Evolutionary conservation across 1,140 invertebrate species (phyloP).

Genomic region (Oscheius sp.): DNA sequence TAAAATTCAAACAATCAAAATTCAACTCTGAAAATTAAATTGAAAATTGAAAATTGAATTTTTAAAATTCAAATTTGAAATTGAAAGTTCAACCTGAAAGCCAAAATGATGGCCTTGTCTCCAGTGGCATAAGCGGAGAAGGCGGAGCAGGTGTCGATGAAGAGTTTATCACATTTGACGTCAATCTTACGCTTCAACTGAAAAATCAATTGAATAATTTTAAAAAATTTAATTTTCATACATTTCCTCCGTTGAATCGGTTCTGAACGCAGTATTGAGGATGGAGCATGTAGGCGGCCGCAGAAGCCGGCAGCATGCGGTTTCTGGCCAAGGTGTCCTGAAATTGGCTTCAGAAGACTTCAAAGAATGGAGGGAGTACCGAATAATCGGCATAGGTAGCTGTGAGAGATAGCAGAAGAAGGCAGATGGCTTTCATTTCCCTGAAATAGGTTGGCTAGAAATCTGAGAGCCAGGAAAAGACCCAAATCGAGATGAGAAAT

Average conservation of each 20-base stretch:
- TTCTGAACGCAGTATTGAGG: slow-evolving; percentile 14
- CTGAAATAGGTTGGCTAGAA: too few relatives aligned
- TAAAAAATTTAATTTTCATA: neutral
- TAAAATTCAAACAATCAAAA: too few relatives aligned
- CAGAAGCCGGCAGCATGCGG: neutral
- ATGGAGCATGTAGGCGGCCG: slow-evolving; percentile 11
- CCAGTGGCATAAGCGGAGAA: neutral
- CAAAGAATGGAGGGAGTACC: neutral
- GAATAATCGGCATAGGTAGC: neutral
- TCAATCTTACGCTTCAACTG: neutral
- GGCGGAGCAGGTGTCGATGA: neutral
- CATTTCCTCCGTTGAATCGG: slow-evolving; percentile 11
- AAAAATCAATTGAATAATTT: neutral
- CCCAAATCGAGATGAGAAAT: too few relatives aligned
- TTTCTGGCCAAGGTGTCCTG: slow-evolving; percentile 5
- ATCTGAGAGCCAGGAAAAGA: too few relatives aligned
- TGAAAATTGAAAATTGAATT: too few relatives aligned
- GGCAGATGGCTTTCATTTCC: too few relatives aligned
- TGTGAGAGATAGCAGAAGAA: too few relatives aligned
- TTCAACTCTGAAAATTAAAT: too few relatives aligned
- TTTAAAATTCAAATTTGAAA: too few relatives aligned
- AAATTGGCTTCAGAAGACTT: neutral
- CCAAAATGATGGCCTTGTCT: neutral
- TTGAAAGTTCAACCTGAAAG: too few relatives aligned
- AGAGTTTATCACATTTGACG: neutral